These are phyloP conservation scores for Myotis vivesi DNA, from an alignment of 2,797 vertebrate genomes.

Conservation along the genomic window DNA sequence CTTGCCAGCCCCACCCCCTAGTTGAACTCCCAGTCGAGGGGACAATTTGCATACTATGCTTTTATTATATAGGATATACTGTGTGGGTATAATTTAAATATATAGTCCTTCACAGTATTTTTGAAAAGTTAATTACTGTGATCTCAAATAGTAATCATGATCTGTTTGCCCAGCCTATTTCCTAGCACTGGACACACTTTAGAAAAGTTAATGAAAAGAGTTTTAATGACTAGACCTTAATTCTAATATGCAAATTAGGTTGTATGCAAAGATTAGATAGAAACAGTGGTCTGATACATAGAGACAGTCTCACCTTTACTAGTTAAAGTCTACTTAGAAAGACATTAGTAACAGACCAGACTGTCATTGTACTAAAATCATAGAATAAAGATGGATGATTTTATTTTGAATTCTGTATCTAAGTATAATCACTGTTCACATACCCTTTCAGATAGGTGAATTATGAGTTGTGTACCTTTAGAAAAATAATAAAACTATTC, in stretches of 20 bases:
- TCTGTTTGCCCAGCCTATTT: not conserved
- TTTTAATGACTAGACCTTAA: not conserved
- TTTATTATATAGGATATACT: not conserved
- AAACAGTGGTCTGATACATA: not conserved
- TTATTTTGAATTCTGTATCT: not conserved
- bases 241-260: not conserved
- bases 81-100: not conserved
- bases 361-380: not conserved
- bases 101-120: not conserved
- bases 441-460: not conserved
- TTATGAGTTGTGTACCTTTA: not conserved
- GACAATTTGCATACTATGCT: too few species aligned
- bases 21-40: too few species aligned
- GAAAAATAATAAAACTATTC: not conserved
- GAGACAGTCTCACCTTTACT: not conserved
- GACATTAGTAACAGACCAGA: not conserved
- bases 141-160: not conserved
- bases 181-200: not conserved
- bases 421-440: not conserved
- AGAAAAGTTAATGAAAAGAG: not conserved
- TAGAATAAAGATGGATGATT: not conserved
- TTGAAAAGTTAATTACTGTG: slow-evolving; percentile 14
- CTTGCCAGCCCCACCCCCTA: too few species aligned
- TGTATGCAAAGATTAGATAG: not conserved
- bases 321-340: not conserved